These are phyloP conservation scores for Marronus borbonicus DNA, from an alignment of 2,888 invertebrate species.

Conservation along the genomic window DNA sequence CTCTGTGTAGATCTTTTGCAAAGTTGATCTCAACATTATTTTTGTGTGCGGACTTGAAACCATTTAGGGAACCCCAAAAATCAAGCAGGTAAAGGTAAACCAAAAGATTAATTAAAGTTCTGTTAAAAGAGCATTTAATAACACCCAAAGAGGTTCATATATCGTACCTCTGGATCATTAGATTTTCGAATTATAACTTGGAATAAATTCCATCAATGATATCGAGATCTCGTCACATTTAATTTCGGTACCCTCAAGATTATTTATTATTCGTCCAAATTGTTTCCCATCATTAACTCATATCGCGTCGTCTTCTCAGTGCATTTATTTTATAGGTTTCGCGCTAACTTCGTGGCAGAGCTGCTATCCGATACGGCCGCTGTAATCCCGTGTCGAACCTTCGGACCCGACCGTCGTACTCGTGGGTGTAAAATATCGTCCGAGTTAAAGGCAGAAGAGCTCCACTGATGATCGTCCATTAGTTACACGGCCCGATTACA, in stretches of 20 bases:
- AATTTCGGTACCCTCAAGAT: background rate
- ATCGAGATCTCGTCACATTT: too few species aligned
- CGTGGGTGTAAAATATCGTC: conserved; percentile 53
- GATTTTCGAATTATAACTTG: too few species aligned
- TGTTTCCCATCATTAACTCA: background rate
- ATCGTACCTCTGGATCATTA: too few species aligned
- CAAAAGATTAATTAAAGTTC: too few species aligned
- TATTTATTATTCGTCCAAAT: background rate
- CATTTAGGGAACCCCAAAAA: too few species aligned
- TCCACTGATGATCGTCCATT: conserved; percentile 51
- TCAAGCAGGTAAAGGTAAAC: too few species aligned
- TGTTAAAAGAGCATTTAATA: too few species aligned
- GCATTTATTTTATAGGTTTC: conserved; percentile 54
- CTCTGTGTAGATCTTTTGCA: too few species aligned
- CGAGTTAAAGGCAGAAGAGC: conserved; percentile 49
- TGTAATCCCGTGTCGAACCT: conserved; percentile 47
- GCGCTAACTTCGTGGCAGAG: conserved; percentile 51
- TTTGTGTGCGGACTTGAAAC: too few species aligned
- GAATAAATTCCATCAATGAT: too few species aligned
- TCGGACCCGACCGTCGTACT: background rate
- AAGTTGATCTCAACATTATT: too few species aligned
- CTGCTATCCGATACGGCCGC: conserved; percentile 49
- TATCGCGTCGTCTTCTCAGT: conserved; percentile 3
- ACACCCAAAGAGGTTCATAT: too few species aligned
- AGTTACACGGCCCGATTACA: conserved; percentile 52